Conservation (phyloP, 2,888 invertebrate species). For the Cinara cedri region DNA sequence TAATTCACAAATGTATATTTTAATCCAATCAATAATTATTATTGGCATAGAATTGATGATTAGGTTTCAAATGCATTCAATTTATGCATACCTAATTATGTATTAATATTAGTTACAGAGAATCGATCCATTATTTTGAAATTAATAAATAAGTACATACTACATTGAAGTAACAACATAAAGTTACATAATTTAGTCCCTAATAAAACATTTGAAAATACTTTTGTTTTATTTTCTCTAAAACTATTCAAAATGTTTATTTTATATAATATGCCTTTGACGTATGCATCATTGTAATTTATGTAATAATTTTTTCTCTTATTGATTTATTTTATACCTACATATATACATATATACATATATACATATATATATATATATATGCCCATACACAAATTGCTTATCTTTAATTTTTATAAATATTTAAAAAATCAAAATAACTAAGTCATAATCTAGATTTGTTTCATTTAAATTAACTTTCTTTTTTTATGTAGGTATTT, state of each 20-base stretch:
- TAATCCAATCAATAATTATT: slow-evolving; percentile 46
- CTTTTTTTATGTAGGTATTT: slow-evolving; percentile 78
- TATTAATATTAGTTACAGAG: slow-evolving; percentile 1
- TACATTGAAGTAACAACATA: not conserved
- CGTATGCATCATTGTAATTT: too few species aligned
- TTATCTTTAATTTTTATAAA: too few species aligned
- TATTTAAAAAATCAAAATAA: not conserved
- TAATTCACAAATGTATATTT: slow-evolving; percentile 45
- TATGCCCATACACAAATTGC: too few species aligned
- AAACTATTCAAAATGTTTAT: too few species aligned
- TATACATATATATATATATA: too few species aligned
- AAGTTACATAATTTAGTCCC: not conserved
- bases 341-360: too few species aligned
- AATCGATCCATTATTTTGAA: not conserved
- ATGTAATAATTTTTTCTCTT: not conserved
- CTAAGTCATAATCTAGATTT: too few species aligned
- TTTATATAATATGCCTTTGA: too few species aligned
- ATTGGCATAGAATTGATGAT: slow-evolving; percentile 19
- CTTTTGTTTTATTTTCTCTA: not conserved
- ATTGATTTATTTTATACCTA: too few species aligned
- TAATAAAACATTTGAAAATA: not conserved
- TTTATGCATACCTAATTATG: slow-evolving; percentile 20
- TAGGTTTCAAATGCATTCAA: not conserved
- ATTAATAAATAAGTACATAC: not conserved
- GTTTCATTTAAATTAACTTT: too few species aligned